Evolutionary conservation across 2,797 vertebrate species (phyloP).

Genomic region (Gadopsis marmoratus): DNA sequence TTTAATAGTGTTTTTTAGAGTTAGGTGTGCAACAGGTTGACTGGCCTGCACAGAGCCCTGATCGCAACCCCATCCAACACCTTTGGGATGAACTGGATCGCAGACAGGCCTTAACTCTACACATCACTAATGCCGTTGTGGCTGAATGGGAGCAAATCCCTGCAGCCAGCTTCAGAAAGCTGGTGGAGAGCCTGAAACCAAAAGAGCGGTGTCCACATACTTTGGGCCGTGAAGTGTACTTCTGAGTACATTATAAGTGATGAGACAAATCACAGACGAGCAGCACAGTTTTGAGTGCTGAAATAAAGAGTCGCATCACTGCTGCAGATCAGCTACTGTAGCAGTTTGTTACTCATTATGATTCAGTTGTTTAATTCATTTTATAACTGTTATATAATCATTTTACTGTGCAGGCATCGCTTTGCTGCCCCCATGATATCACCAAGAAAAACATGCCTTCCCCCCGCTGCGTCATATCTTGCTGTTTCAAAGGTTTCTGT

Average conservation of each 20-base stretch:
- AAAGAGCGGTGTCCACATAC: background rate
- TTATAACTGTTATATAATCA: slow-evolving; percentile 30
- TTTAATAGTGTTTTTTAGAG: background rate
- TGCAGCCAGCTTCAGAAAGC: background rate
- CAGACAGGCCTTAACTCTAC: background rate
- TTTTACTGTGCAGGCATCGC: slow-evolving; percentile 4
- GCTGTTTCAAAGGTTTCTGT: slow-evolving; percentile 47
- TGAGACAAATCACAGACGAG: background rate
- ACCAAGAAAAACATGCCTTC: slow-evolving; percentile 24
- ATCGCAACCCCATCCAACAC: background rate
- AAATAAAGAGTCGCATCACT: background rate
- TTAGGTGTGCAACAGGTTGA: background rate
- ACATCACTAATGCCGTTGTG: slow-evolving; percentile 2
- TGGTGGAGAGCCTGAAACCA: background rate
- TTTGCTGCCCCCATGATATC: slow-evolving; percentile 42
- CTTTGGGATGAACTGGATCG: slow-evolving; percentile 1
- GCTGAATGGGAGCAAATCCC: slow-evolving; percentile 17
- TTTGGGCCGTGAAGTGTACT: too few species aligned
- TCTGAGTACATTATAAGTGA: background rate
- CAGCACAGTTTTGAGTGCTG: background rate
- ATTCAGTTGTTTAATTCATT: slow-evolving; percentile 24
- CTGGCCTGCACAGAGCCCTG: background rate
- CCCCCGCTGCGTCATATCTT: slow-evolving; percentile 26
- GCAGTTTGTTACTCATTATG: slow-evolving; percentile 13
- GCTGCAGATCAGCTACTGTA: slow-evolving; percentile 9